Evolutionary conservation across 2,113 vertebrate genomes (phyloP), one percentile per base, ranked within the genome.

Genomic region (Lucifuga dentata): DNA sequence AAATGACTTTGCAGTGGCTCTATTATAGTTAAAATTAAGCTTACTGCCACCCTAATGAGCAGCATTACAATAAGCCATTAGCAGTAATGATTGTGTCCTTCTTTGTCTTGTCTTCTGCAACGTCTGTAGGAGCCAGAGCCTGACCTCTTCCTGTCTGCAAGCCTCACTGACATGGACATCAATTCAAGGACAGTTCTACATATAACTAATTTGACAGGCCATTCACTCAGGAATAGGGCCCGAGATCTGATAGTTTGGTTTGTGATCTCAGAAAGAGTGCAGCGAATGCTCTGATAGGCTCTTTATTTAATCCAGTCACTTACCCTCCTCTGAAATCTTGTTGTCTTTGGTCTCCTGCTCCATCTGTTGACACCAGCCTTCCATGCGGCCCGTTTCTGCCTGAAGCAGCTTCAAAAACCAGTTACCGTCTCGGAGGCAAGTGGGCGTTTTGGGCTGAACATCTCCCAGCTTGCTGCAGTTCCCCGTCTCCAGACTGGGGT

Each of bases 301-400:
- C 32, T 15, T 41, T 0, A 38, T 59, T n/a, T 5, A 7, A 19
- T 19, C 46, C 3, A 24, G n/a, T 73, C 41, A 65, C 94, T 56
- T 72, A 98, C 98, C 90, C 60, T 91, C 90, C 62, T 91, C 98
- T 80, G 96, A 97, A 73, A 99, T 93, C 88, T 92, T 95, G 88
- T 97, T 96, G 91, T 99, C 96, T 93, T 96, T 97, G 91, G 96
- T 97, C 93, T 99, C 98, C 92, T 95, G 93, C 81, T 99, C 96
- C 97, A 99, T 99, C 93, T 99, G 98, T 69, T 94, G 95, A 90
- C 98, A 99, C 98, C 98, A 99, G 83, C 98, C 97, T 89, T 99
- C 97, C 85, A 99, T 95, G 61, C 98, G 93, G 63, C 95, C 97
- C 0, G 95, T 97, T 81, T 99, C 98, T 0, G 97, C 98, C 88